Percentiles rank a stretch among this genome's conserved stretches.
Evolutionary conservation across 2,113 vertebrate species (phyloP).

Genomic region (Thomomys bottae): DNA sequence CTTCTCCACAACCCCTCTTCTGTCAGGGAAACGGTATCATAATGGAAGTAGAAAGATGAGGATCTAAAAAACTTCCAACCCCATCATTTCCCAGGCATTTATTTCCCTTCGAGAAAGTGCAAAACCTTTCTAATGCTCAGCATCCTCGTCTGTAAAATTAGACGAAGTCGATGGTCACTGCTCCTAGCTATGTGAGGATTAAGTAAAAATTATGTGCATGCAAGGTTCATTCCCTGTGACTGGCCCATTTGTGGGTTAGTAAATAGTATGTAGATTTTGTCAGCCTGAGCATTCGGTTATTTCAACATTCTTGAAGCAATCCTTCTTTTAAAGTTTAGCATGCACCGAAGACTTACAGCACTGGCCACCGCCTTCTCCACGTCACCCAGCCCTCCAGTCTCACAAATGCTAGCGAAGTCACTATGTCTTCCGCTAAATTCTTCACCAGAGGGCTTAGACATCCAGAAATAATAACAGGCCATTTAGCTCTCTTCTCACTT

Average conservation of each 20-base stretch:
- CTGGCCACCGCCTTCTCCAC: too few species aligned
- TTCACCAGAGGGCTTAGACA: neutral
- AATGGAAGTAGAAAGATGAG: neutral
- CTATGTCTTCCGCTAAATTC: conserved; percentile 33
- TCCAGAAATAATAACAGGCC: conserved; percentile 42
- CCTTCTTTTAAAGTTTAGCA: neutral
- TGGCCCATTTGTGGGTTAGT: neutral
- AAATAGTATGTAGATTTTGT: neutral
- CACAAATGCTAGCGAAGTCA: neutral
- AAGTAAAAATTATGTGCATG: neutral
- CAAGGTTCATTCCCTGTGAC: neutral
- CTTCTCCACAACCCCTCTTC: too few species aligned
- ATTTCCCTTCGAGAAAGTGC: neutral
- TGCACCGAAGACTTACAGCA: neutral
- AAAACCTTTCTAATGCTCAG: neutral
- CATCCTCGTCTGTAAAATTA: neutral
- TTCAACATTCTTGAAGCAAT: neutral
- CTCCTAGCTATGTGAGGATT: neutral
- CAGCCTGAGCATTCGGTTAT: neutral
- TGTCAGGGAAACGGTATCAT: neutral
- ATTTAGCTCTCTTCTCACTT: conserved; percentile 37
- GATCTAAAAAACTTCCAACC: neutral
- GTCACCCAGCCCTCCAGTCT: too few species aligned
- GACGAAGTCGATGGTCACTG: too few species aligned
- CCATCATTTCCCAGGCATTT: neutral